Evolutionary conservation across 2,113 vertebrate genomes (phyloP).

Genomic region (Euleptes europaea): DNA sequence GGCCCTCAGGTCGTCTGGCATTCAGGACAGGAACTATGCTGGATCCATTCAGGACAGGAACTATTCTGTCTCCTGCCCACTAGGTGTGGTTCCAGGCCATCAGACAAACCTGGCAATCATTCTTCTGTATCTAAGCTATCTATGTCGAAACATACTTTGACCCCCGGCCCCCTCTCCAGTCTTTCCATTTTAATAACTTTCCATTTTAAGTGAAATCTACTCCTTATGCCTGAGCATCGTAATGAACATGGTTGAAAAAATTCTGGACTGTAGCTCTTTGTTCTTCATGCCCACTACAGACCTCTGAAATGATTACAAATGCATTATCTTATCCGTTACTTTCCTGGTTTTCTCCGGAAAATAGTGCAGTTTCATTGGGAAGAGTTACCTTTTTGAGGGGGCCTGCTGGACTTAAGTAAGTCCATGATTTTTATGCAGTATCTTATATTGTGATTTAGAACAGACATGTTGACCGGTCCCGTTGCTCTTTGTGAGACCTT

Average conservation of each 20-base stretch:
- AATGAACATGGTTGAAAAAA: background rate
- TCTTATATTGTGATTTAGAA: background rate
- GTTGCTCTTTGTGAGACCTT: constrained; percentile 67
- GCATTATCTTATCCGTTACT: background rate
- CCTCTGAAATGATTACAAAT: background rate
- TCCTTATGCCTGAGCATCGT: background rate
- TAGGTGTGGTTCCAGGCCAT: no score
- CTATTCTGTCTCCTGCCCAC: no score
- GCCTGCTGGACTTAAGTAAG: background rate
- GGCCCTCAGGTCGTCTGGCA: no score
- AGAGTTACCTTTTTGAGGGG: background rate
- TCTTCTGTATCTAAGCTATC: no score
- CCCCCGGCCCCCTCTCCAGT: no score
- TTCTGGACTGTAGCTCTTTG: background rate
- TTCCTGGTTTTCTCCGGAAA: background rate
- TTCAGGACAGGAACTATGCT: no score
- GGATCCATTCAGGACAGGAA: no score
- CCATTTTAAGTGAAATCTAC: no score
- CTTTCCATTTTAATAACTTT: background rate
- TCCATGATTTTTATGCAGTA: background rate
- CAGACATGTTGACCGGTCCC: background rate
- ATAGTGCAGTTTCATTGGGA: background rate
- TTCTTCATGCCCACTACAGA: background rate
- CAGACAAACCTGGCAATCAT: no score
- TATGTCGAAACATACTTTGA: background rate